phyloP scores from a whole-genome alignment of 2,888 invertebrate genomes.

The Watsonalla binaria region DNA sequence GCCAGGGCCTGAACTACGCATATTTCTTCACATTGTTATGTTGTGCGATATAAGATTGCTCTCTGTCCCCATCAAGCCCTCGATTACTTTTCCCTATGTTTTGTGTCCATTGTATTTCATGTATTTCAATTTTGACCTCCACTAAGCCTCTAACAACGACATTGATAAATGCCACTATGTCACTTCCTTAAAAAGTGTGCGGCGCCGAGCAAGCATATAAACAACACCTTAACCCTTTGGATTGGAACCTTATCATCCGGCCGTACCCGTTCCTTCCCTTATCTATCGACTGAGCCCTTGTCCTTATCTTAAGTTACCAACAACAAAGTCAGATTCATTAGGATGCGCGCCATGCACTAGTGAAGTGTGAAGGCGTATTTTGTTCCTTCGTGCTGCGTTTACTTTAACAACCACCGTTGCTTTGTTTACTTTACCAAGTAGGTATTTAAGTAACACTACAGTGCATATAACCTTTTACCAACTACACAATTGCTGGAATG shows the following conservation, averaged over 20 bases:
- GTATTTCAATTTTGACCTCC: too few relatives aligned
- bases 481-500: too few relatives aligned
- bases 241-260: constrained; percentile 1
- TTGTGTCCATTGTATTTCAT: too few relatives aligned
- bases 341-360: constrained; percentile 25
- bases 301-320: constrained; percentile 8
- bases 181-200: background rate
- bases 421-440: background rate
- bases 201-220: background rate
- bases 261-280: constrained; percentile 16
- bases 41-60: too few relatives aligned
- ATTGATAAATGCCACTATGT: too few relatives aligned
- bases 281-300: constrained; percentile 20
- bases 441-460: too few relatives aligned
- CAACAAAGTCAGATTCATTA: constrained; percentile 40
- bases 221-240: background rate
- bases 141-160: too few relatives aligned
- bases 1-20: too few relatives aligned
- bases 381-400: background rate
- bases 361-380: background rate
- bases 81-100: too few relatives aligned
- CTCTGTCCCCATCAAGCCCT: too few relatives aligned
- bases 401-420: background rate
- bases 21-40: too few relatives aligned
- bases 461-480: too few relatives aligned